Evolutionary conservation across 2,113 vertebrate species (phyloP).

Genomic region (Trachemys scripta): DNA sequence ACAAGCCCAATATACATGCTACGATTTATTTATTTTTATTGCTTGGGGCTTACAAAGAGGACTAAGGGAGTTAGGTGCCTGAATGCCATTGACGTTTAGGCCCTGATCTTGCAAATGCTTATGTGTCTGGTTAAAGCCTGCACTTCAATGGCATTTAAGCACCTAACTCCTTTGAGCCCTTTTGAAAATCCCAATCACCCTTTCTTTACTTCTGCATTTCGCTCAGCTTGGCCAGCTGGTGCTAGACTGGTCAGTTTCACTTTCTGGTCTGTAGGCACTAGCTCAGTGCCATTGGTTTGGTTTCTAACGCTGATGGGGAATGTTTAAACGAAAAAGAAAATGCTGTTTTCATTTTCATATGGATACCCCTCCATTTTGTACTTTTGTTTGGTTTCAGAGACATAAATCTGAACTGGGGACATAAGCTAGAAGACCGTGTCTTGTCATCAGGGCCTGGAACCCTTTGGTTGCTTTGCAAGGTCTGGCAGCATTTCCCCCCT

Average conservation of each 20-base stretch:
- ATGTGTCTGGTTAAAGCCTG: fast-evolving
- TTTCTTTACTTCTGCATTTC: not conserved
- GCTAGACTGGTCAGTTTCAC: not conserved
- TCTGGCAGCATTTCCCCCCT: not conserved
- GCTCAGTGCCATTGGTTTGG: not conserved
- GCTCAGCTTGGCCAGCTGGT: not conserved
- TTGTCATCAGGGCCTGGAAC: not conserved
- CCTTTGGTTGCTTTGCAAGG: not conserved
- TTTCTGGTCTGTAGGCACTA: fast-evolving
- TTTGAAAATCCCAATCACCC: not conserved
- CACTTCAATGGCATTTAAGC: not conserved
- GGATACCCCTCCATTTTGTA: not conserved
- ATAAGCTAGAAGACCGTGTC: not conserved
- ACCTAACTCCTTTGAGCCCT: fast-evolving
- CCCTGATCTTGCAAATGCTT: not conserved
- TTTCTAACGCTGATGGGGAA: fast-evolving
- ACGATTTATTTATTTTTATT: not conserved
- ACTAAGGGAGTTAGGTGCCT: not conserved
- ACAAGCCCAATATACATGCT: not conserved
- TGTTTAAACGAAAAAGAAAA: not conserved
- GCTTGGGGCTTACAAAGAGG: not conserved
- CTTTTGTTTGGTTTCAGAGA: not conserved
- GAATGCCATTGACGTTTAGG: not conserved
- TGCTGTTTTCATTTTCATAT: not conserved
- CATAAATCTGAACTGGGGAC: not conserved